Conservation (phyloP, 2,797 vertebrate genomes). For the Enteromius anoplus region DNA sequence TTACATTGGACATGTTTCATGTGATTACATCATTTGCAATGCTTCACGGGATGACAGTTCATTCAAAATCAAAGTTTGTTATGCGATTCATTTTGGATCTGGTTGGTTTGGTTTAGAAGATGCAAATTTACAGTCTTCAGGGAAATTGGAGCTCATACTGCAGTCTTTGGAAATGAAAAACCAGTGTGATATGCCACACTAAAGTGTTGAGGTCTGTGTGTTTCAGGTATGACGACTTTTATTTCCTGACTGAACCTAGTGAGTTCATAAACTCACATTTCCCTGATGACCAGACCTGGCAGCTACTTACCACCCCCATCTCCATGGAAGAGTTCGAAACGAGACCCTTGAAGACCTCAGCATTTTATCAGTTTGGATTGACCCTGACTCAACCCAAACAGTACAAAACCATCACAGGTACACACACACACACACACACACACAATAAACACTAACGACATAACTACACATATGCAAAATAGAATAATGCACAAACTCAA, state of each 20-base stretch:
- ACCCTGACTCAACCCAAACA: slow-evolving; percentile 76
- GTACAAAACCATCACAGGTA: slow-evolving; percentile 78
- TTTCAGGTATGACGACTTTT: slow-evolving; percentile 82
- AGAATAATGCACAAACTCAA: slow-evolving; percentile 14
- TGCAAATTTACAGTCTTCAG: not conserved
- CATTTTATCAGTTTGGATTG: slow-evolving; percentile 80
- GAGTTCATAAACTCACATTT: slow-evolving; percentile 80
- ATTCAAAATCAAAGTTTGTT: slow-evolving; percentile 8
- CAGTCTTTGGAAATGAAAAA: not conserved
- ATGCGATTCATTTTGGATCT: not conserved
- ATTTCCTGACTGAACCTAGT: slow-evolving; percentile 83
- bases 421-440: slow-evolving; percentile 7
- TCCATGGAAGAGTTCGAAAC: slow-evolving; percentile 76
- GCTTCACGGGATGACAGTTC: not conserved
- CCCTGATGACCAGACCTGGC: slow-evolving; percentile 81
- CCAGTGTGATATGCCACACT: not conserved
- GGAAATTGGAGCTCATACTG: not conserved
- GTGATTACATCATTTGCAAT: not conserved
- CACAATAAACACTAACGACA: not conserved
- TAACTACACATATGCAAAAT: not conserved
- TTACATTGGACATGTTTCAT: not conserved
- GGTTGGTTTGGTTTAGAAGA: not conserved
- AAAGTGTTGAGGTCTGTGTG: slow-evolving; percentile 56
- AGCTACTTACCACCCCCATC: slow-evolving; percentile 76
- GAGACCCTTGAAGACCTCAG: slow-evolving; percentile 81